Evolutionary conservation across 2,113 vertebrate species (phyloP).

Genomic region (Malurus elegans): DNA sequence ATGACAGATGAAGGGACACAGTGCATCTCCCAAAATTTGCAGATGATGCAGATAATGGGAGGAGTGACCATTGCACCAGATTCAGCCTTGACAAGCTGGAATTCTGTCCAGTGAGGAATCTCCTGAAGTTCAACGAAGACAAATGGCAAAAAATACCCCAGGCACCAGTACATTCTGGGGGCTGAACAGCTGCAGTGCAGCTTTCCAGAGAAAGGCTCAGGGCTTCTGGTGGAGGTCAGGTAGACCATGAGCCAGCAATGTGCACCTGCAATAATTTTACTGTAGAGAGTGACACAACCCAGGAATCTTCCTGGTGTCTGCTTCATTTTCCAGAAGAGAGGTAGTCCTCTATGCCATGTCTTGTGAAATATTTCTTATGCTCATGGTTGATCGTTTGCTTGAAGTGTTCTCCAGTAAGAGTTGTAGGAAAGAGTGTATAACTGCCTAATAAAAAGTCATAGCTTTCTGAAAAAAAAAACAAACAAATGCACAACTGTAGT

Average conservation of each 20-base stretch:
- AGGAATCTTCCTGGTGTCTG: not conserved
- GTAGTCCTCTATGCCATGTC: accelerated
- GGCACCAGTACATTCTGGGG: not conserved
- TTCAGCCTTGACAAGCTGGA: not conserved
- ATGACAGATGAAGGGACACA: not conserved
- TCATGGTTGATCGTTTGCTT: not conserved
- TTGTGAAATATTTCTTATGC: not conserved
- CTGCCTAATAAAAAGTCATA: not conserved
- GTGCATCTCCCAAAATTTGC: not conserved
- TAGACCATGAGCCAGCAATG: not conserved
- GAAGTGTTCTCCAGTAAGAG: not conserved
- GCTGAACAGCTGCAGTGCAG: not conserved
- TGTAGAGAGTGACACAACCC: not conserved
- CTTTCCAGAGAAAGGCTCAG: not conserved
- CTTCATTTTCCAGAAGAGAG: not conserved
- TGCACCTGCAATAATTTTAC: accelerated
- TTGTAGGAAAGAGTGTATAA: not conserved
- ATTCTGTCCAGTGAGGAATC: not conserved
- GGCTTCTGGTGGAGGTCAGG: not conserved
- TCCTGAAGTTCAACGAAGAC: not conserved
- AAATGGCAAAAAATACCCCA: not conserved
- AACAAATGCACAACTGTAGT: not conserved
- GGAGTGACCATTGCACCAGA: not conserved
- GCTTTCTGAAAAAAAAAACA: not conserved
- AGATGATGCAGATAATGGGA: not conserved